phyloP scores from a whole-genome alignment of 1,140 invertebrate species.

The Pseudomyrmex dendroicus region DNA sequence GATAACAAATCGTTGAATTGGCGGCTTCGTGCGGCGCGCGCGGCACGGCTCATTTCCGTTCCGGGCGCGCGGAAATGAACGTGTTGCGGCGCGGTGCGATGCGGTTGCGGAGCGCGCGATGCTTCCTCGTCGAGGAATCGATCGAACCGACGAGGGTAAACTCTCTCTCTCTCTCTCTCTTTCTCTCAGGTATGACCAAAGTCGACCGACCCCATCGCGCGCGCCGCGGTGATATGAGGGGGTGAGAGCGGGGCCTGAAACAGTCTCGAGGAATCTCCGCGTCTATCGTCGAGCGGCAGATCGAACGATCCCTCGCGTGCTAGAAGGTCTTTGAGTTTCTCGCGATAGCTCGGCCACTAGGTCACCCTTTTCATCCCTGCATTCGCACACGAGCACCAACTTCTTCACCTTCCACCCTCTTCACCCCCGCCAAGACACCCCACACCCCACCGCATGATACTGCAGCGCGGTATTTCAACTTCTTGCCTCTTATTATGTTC shows the following conservation, averaged over 20 bases:
- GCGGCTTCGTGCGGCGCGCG: background rate
- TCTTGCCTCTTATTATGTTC: background rate
- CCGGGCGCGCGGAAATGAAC: slow-evolving; percentile 40
- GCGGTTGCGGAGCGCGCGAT: background rate
- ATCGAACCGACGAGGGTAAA: slow-evolving; percentile 3
- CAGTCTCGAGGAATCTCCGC: slow-evolving; percentile 16
- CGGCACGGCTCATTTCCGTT: slow-evolving; percentile 28
- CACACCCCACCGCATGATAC: slow-evolving; percentile 44
- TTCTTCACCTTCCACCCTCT: background rate
- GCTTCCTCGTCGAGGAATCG: slow-evolving; percentile 20
- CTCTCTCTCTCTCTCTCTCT: background rate
- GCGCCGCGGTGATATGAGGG: background rate
- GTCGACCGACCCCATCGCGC: slow-evolving; percentile 17
- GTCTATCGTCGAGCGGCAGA: slow-evolving; percentile 43
- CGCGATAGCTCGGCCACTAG: slow-evolving; percentile 61
- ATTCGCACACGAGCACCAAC: background rate
- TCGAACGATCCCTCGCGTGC: slow-evolving; percentile 64
- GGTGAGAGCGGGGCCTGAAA: background rate
- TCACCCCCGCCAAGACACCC: background rate
- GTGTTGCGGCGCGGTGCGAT: slow-evolving; percentile 3
- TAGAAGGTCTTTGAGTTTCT: slow-evolving; percentile 58
- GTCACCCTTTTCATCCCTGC: slow-evolving; percentile 48
- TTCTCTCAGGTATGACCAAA: slow-evolving; percentile 21
- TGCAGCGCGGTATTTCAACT: slow-evolving; percentile 40
- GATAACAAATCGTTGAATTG: slow-evolving; percentile 7